A percentile compares a stretch with the other conserved stretches of the same genome.
phyloP scores from a whole-genome alignment of 1,140 invertebrate species.

The Adelges cooleyi region DNA sequence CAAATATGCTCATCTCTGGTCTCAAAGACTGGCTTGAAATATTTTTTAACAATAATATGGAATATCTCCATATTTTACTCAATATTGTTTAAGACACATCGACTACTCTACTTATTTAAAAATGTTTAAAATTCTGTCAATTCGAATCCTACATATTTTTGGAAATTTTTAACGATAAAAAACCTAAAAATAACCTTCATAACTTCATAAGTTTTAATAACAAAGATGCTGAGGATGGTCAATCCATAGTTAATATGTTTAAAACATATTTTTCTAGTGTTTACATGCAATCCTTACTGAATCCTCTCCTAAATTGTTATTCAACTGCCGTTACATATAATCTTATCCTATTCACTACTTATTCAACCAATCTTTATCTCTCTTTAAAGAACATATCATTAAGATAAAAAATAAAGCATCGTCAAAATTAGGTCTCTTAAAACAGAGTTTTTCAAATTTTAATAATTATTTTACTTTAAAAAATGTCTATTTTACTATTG shows the following conservation, averaged over 20 bases:
- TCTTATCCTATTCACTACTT: not conserved
- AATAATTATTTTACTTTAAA: no score
- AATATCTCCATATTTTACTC: not conserved
- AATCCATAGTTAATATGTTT: no score
- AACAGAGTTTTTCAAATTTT: no score
- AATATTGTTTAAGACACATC: not conserved
- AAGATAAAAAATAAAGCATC: no score
- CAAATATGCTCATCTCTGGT: no score
- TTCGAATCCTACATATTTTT: not conserved
- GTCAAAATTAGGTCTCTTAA: no score
- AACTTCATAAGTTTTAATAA: not conserved
- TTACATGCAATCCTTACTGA: not conserved
- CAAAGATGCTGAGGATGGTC: not conserved
- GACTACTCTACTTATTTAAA: not conserved
- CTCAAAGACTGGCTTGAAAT: not conserved
- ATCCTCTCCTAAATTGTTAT: not conserved
- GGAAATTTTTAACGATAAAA: not conserved
- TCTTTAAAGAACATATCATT: no score
- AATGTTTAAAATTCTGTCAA: not conserved
- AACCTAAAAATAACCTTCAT: not conserved
- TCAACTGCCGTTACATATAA: not conserved
- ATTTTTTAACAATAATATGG: not conserved
- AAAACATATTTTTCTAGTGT: not conserved
- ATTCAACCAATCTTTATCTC: not conserved
- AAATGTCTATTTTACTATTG: no score